A percentile compares a stretch with the other conserved stretches of the same genome.
Conservation (phyloP, 2,888 invertebrate genomes). For the Laspeyria flexula region DNA sequence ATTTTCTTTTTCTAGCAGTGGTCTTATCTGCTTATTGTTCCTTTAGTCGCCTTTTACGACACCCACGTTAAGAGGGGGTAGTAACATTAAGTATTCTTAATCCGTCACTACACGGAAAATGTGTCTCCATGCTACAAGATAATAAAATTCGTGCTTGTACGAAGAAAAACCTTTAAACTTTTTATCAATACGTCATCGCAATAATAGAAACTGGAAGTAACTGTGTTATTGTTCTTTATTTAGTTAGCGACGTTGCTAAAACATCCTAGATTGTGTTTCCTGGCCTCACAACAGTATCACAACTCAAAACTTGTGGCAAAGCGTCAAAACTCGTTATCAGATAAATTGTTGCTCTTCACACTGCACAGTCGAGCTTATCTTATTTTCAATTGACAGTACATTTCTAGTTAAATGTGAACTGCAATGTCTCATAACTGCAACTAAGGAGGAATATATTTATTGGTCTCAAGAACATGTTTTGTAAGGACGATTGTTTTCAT, state of each 20-base stretch:
- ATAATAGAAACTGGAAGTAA: background rate
- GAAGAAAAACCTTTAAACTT: no score
- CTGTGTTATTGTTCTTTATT: constrained; percentile 8
- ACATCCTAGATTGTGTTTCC: constrained; percentile 6
- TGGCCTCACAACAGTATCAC: constrained; percentile 6
- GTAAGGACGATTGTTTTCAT: no score
- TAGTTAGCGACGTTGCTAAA: constrained; percentile 10
- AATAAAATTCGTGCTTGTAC: no score
- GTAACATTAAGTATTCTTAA: no score
- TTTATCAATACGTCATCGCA: background rate
- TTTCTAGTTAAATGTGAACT: constrained; percentile 16
- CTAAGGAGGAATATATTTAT: no score
- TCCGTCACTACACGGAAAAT: no score
- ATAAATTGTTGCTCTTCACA: constrained; percentile 22
- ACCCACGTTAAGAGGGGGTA: no score
- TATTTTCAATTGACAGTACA: constrained; percentile 21
- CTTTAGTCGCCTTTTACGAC: no score
- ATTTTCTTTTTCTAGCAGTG: no score
- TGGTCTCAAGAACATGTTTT: no score
- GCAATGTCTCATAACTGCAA: background rate
- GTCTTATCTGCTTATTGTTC: no score
- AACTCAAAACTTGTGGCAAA: constrained; percentile 13
- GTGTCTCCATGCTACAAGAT: no score
- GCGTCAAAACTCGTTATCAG: constrained; percentile 37
- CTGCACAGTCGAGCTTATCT: constrained; percentile 26